phyloP scores from a whole-genome alignment of 2,113 vertebrate genomes.

The Coryphaenoides rupestris region DNA sequence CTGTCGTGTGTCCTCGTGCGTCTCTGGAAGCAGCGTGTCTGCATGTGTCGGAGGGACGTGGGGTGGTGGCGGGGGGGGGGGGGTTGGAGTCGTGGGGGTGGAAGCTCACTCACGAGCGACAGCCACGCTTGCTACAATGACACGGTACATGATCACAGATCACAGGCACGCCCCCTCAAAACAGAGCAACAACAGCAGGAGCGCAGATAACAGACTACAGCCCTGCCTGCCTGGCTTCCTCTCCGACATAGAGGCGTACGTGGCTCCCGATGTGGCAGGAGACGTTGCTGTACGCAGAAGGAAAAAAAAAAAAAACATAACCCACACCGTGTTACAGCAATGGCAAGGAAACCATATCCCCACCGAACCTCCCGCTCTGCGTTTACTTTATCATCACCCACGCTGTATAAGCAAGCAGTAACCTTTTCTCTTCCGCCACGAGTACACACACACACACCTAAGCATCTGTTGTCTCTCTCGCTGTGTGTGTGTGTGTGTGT shows the following conservation, averaged over 20 bases:
- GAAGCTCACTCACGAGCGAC: slow-evolving; percentile 63
- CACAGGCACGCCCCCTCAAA: slow-evolving; percentile 70
- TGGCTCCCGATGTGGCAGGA: slow-evolving; percentile 50
- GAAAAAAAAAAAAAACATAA: slow-evolving; percentile 25
- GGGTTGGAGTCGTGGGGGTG: slow-evolving; percentile 48
- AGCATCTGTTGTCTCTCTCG: no score
- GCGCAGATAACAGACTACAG: slow-evolving; percentile 57
- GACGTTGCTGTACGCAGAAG: slow-evolving; percentile 24
- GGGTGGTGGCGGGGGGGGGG: background rate
- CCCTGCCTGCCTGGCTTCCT: slow-evolving; percentile 46
- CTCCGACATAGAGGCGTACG: slow-evolving; percentile 47
- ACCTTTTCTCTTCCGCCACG: slow-evolving; percentile 41
- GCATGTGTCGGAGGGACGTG: background rate
- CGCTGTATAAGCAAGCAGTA: slow-evolving; percentile 42
- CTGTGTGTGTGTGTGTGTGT: background rate
- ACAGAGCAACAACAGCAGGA: slow-evolving; percentile 55
- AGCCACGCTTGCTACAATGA: slow-evolving; percentile 62
- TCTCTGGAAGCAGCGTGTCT: no score
- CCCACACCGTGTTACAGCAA: slow-evolving; percentile 46
- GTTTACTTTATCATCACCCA: no score
- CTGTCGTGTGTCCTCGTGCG: slow-evolving; percentile 23
- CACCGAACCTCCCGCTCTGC: slow-evolving; percentile 35
- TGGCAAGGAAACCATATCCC: slow-evolving; percentile 40
- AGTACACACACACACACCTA: slow-evolving; percentile 4
- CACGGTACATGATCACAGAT: slow-evolving; percentile 67